Evolutionary conservation across 1,140 invertebrate genomes (phyloP).

Genomic region (Olivierus martensii): DNA sequence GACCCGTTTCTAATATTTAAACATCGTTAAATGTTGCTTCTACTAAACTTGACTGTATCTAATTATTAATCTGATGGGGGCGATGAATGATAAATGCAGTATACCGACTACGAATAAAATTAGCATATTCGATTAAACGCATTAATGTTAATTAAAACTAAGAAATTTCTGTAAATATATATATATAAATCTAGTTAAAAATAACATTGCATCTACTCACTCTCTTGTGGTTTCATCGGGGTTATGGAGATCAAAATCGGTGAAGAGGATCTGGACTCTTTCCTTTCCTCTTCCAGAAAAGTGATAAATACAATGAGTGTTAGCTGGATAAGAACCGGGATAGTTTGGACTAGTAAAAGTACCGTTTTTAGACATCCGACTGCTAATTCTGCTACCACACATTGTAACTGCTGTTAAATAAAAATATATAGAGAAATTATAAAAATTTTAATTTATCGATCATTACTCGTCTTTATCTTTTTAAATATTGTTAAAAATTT

Average conservation of each 20-base stretch:
- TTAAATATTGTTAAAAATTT: too few relatives aligned
- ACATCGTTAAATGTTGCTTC: too few relatives aligned
- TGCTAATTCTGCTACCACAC: background rate
- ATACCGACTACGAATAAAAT: too few relatives aligned
- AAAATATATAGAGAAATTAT: too few relatives aligned
- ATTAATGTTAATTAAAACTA: background rate
- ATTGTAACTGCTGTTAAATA: conserved; percentile 38
- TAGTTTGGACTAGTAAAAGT: conserved; percentile 58
- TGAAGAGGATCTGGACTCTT: conserved; percentile 50
- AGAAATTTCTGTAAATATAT: background rate
- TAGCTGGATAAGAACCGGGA: conserved; percentile 51
- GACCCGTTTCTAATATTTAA: too few relatives aligned
- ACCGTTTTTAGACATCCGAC: conserved; percentile 54
- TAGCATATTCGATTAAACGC: background rate
- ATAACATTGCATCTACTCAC: conserved; percentile 34
- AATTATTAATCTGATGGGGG: too few relatives aligned
- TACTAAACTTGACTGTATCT: too few relatives aligned
- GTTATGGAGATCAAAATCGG: conserved; percentile 49
- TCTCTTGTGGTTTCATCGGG: conserved; percentile 39
- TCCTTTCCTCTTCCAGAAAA: conserved; percentile 66
- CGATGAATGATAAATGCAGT: too few relatives aligned
- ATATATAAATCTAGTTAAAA: too few relatives aligned
- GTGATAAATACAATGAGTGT: conserved; percentile 62
- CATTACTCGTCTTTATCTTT: too few relatives aligned
- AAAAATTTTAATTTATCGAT: too few relatives aligned